A percentile compares a stretch with the other conserved stretches of the same genome.
Evolutionary conservation across 2,797 vertebrate species (phyloP).

Genomic region (Rhincodon typus): DNA sequence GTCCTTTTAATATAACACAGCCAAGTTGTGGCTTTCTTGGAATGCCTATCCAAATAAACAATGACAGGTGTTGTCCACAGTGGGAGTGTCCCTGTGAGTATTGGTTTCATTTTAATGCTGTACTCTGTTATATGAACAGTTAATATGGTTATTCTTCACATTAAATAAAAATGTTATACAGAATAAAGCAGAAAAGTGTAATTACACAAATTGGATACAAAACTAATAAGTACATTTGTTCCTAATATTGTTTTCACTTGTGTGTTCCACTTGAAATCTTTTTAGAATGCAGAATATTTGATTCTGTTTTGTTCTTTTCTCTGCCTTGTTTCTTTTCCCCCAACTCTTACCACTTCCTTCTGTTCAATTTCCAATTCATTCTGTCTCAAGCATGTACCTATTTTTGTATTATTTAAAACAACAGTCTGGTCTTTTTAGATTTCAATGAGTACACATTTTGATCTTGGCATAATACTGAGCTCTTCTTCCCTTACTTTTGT

Average conservation of each 20-base stretch:
- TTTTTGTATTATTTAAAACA: background rate
- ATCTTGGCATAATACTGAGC: too few species aligned
- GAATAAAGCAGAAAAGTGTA: background rate
- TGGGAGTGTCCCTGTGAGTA: conserved; percentile 94
- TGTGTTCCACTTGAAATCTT: background rate
- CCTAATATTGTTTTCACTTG: background rate
- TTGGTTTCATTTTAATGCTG: background rate
- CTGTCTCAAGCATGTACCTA: background rate
- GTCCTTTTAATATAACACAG: conserved; percentile 73
- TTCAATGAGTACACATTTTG: too few species aligned
- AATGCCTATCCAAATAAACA: conserved; percentile 81
- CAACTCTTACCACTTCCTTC: background rate
- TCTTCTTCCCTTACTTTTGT: too few species aligned
- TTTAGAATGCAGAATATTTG: background rate
- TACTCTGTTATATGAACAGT: background rate
- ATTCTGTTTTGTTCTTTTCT: background rate
- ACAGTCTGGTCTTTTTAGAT: too few species aligned
- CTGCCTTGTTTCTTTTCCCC: background rate
- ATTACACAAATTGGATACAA: background rate
- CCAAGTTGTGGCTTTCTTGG: conserved; percentile 89
- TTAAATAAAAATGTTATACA: background rate
- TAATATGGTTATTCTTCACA: background rate
- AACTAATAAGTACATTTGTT: background rate
- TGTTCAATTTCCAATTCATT: background rate
- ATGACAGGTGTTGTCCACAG: conserved; percentile 85